Evolutionary conservation across 2,888 invertebrate genomes (phyloP).

Genomic region (Neoascia interrupta): DNA sequence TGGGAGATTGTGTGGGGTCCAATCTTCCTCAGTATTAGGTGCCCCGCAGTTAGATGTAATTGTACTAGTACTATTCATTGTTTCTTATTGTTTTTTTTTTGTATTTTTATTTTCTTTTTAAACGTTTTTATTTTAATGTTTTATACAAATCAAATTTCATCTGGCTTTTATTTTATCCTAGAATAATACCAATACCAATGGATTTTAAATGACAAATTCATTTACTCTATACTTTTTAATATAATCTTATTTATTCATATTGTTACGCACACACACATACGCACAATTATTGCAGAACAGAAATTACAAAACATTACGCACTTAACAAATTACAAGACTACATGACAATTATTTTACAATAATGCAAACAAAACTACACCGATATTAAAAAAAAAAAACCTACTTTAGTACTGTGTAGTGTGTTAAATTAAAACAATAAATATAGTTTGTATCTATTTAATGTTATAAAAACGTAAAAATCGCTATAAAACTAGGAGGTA

Average conservation of each 20-base stretch:
- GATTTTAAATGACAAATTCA: slow-evolving; percentile 19
- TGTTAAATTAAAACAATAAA: slow-evolving; percentile 20
- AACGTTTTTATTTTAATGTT: slow-evolving; percentile 52
- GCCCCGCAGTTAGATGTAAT: slow-evolving; percentile 57
- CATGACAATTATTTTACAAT: slow-evolving; percentile 47
- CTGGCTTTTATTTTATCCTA: too few species aligned
- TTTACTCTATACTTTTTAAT: slow-evolving; percentile 27
- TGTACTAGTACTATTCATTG: slow-evolving; percentile 64
- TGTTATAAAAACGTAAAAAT: slow-evolving; percentile 51
- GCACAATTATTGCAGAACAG: too few species aligned
- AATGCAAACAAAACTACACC: slow-evolving; percentile 16
- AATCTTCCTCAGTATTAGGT: slow-evolving; percentile 45
- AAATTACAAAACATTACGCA: too few species aligned
- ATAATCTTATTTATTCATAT: slow-evolving; percentile 57
- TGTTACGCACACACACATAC: slow-evolving; percentile 11
- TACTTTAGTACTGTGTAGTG: slow-evolving; percentile 11
- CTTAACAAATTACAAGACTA: neutral
- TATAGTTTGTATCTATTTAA: slow-evolving; percentile 55
- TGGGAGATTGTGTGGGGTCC: slow-evolving; percentile 47
- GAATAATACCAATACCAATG: slow-evolving; percentile 7
- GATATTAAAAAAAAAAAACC: neutral
- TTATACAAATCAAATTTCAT: too few species aligned
- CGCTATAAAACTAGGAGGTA: slow-evolving; percentile 51
- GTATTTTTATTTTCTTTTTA: slow-evolving; percentile 53
- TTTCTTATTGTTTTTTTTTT: slow-evolving; percentile 56